phyloP scores from a whole-genome alignment of 30 jellyfish, hydroid and myxozoan species.

The Aurelia sp. region DNA sequence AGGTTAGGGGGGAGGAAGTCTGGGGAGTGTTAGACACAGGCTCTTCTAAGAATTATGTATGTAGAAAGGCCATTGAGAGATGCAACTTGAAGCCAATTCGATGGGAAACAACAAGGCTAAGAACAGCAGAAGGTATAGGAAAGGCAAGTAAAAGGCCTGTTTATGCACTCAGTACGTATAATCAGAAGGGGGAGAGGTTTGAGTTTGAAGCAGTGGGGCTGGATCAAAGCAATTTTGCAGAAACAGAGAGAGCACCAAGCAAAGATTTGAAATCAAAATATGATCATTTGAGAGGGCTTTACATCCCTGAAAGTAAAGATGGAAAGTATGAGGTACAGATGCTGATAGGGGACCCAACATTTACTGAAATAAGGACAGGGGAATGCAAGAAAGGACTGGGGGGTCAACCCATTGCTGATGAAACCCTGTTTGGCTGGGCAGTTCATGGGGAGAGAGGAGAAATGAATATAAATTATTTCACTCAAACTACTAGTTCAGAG shows the following conservation, averaged over 20 bases:
- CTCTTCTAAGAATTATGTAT: too few relatives aligned
- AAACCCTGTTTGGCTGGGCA: too few relatives aligned
- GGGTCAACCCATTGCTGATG: too few relatives aligned
- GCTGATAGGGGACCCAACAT: conserved; percentile 60
- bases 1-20: too few relatives aligned
- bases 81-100: too few relatives aligned
- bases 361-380: conserved; percentile 66
- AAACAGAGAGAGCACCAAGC: conserved; percentile 34
- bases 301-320: conserved; percentile 55
- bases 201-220: conserved; percentile 41
- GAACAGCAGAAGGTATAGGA: neutral
- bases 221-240: conserved; percentile 45
- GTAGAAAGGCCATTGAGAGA: too few relatives aligned
- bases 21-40: too few relatives aligned
- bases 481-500: conserved; percentile 55
- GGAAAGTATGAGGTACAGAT: conserved; percentile 54
- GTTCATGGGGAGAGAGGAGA: conserved; percentile 12
- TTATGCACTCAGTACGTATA: conserved; percentile 25
- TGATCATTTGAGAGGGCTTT: conserved; percentile 45
- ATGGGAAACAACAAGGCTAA: too few relatives aligned
- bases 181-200: conserved; percentile 31
- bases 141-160: conserved; percentile 37
- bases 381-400: neutral
- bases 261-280: conserved; percentile 41
- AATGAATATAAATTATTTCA: conserved; percentile 28